Evolutionary conservation across 2,797 vertebrate genomes (phyloP).

Genomic region (Hemitrygon akajei): DNA sequence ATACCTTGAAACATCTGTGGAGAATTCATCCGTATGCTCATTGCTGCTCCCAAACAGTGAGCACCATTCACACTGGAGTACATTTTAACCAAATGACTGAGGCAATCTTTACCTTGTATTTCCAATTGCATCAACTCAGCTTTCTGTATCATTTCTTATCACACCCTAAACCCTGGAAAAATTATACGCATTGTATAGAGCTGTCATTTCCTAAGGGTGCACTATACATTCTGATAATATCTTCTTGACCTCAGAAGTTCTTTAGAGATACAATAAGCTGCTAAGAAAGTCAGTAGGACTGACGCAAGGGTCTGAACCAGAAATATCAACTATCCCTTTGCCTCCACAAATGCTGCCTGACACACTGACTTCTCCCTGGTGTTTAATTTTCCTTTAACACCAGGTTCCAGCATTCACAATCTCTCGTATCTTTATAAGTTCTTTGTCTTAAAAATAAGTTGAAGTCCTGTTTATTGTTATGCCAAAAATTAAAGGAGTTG

Average conservation of each 20-base stretch:
- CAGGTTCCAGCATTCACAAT: too few species aligned
- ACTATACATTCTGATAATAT: neutral
- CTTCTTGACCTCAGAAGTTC: neutral
- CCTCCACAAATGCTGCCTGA: too few species aligned
- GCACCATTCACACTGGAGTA: neutral
- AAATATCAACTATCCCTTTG: too few species aligned
- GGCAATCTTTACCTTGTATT: neutral
- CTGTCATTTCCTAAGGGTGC: neutral
- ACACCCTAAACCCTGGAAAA: neutral
- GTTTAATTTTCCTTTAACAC: too few species aligned
- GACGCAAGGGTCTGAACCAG: too few species aligned
- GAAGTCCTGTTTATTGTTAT: neutral
- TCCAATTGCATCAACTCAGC: neutral
- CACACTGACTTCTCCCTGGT: too few species aligned
- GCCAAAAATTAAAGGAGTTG: neutral
- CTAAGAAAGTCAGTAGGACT: too few species aligned
- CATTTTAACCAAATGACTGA: neutral
- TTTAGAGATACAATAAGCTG: too few species aligned
- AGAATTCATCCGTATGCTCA: too few species aligned
- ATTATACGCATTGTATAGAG: neutral
- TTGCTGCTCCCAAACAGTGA: too few species aligned
- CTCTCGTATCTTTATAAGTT: too few species aligned
- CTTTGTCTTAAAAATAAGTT: neutral
- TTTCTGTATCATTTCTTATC: neutral
- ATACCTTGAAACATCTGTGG: too few species aligned